These are phyloP conservation scores for Lordiphosa andalusiaca DNA, from an alignment of 2,888 invertebrate species.

Conservation along the genomic window DNA sequence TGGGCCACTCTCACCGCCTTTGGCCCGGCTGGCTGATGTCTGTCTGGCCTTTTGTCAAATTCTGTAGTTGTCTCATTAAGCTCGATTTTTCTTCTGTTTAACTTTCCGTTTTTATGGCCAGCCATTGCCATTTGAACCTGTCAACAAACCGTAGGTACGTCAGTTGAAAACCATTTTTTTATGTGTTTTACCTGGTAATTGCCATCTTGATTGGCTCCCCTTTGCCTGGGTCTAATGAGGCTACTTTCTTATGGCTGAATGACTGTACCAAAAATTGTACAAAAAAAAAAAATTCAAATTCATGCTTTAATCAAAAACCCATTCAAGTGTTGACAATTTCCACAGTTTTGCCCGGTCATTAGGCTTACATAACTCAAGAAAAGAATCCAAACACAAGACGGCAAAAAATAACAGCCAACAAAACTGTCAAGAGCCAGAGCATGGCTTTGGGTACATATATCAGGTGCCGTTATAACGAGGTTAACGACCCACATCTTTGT, in stretches of 20 bases:
- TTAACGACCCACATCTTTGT: constrained; percentile 71
- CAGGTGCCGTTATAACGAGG: constrained; percentile 76
- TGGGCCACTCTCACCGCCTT: constrained; percentile 36
- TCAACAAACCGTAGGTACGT: constrained; percentile 19
- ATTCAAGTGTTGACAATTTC: constrained; percentile 60
- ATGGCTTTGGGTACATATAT: constrained; percentile 35
- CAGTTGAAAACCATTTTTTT: constrained; percentile 3
- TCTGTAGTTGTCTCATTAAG: constrained; percentile 58
- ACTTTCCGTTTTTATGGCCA: constrained; percentile 65
- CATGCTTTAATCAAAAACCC: constrained; percentile 68
- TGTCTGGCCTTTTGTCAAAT: constrained; percentile 51
- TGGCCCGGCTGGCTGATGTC: constrained; percentile 14
- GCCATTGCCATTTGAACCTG: constrained; percentile 60
- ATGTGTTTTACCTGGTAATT: constrained; percentile 37
- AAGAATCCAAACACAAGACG: constrained; percentile 3
- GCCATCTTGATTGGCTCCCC: constrained; percentile 38
- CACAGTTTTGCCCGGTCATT: constrained; percentile 56
- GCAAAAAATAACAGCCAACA: constrained; percentile 33
- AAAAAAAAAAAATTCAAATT: constrained; percentile 53
- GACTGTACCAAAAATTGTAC: constrained; percentile 39
- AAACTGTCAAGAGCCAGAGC: constrained; percentile 58
- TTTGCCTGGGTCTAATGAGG: constrained; percentile 42
- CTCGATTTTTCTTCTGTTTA: constrained; percentile 38
- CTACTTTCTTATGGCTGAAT: constrained; percentile 50
- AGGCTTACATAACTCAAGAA: constrained; percentile 59